phyloP scores from a whole-genome alignment of 2,797 vertebrate genomes.

The Coreius guichenoti region DNA sequence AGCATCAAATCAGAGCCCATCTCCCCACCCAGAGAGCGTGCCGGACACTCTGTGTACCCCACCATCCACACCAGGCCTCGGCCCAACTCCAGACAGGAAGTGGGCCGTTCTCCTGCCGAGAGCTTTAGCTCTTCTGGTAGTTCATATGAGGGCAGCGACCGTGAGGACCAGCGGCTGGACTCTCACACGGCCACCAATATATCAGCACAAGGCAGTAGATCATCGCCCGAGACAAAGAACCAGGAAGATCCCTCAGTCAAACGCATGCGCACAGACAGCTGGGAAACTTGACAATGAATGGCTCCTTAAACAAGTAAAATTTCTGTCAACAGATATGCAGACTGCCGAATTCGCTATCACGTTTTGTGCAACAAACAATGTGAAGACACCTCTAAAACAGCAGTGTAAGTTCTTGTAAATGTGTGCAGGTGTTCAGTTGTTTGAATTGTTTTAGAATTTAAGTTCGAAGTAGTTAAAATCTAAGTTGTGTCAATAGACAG shows the following conservation, averaged over 20 bases:
- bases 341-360: conserved; percentile 37
- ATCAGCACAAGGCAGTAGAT: conserved; percentile 69
- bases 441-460: background rate
- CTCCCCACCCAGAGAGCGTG: conserved; percentile 89
- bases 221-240: conserved; percentile 73
- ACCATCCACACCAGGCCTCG: conserved; percentile 79
- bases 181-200: conserved; percentile 79
- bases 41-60: conserved; percentile 74
- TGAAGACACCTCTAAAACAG: conserved; percentile 78
- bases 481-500: background rate
- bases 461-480: no score
- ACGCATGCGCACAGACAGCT: conserved; percentile 91
- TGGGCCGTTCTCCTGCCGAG: conserved; percentile 90
- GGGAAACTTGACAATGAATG: conserved; percentile 84
- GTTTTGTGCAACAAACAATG: conserved; percentile 58
- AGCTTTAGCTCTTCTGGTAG: conserved; percentile 94
- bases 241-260: conserved; percentile 88
- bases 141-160: conserved; percentile 92
- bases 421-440: background rate
- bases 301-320: background rate
- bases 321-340: conserved; percentile 37
- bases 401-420: background rate
- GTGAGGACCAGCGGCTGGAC: conserved; percentile 87
- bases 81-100: conserved; percentile 78
- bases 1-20: conserved; percentile 95